These are phyloP conservation scores for Nothoprocta perdicaria DNA, from an alignment of 2,113 vertebrate genomes.

Conservation along the genomic window DNA sequence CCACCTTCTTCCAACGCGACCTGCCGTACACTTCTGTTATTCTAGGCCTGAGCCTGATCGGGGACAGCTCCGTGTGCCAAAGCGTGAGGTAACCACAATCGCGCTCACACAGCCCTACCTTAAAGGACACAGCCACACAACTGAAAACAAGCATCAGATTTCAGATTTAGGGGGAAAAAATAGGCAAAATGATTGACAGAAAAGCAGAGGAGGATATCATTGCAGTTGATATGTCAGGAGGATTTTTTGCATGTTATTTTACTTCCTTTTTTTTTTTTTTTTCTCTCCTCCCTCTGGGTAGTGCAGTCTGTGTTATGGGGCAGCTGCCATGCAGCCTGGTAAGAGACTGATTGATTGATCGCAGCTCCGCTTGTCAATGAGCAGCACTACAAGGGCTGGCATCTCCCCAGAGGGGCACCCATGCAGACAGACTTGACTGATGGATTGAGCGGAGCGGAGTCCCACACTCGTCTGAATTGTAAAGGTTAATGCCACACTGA, in stretches of 20 bases:
- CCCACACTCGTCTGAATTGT: constrained; percentile 19
- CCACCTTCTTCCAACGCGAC: constrained; percentile 31
- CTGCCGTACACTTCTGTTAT: neutral
- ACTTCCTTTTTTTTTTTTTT: neutral
- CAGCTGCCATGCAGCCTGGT: neutral
- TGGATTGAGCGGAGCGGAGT: constrained; percentile 15
- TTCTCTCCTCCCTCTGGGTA: too few species aligned
- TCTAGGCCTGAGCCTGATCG: constrained; percentile 7
- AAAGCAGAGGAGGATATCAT: neutral
- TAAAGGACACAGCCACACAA: neutral
- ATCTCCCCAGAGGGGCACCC: neutral
- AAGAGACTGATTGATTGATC: constrained; percentile 17
- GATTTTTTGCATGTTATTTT: neutral
- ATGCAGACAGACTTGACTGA: constrained; percentile 9
- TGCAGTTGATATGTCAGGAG: neutral
- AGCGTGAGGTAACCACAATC: neutral
- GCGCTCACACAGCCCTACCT: neutral
- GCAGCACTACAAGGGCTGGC: neutral
- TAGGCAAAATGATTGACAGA: neutral
- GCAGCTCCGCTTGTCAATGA: constrained; percentile 31
- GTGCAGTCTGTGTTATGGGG: neutral
- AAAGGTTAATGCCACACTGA: neutral
- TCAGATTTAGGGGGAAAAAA: neutral
- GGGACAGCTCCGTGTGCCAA: constrained; percentile 19
- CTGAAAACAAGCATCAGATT: constrained; percentile 7